Base-by-base conservation (phyloP, 2,888 invertebrate species). In the Coronaproctus castanopsis region DNA sequence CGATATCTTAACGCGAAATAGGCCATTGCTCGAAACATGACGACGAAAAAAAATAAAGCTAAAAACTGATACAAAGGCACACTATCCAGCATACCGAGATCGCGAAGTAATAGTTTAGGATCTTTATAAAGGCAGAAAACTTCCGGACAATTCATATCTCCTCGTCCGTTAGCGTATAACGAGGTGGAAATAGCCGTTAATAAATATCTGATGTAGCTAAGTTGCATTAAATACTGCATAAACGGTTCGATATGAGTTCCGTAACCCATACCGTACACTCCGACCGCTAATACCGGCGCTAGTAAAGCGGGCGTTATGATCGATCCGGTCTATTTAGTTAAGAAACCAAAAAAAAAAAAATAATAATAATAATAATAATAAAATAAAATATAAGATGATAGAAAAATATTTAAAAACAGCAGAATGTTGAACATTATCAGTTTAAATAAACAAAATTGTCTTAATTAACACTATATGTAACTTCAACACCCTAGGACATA, bases 171-270 rank as follows among this genome's bases (percentile, higher is more conserved):
- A 62, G 81, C 81, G 61, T 85, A 75, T 0, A 83, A 71, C 1
- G 76, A 66, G 1, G 69, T 74, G 65, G 73, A 78, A 54, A 69
- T 66, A 10, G 83, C 84, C 5, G 81, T 77, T 58, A 85, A 74
- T 0, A 82, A 80, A 67, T 80, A 85, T 57, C 85, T 77, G 20
- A 85, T 74, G 69, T 80, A 87, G 1, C 79, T 79, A 2, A 73
- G 67, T 0, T 75, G 72, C 78, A 80, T 80, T 0, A 80, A 66
- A 0, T 73, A 68, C 62, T 69, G 72, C 79, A 80, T 80, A 21
- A 70, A 65, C 1, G 73, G 69, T 69, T 78, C 77, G 24, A 80
- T 77, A 61, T 66, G 67, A 1, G 73, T 70, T 1, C 78, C 78
- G 65, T 78, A 80, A 10, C 81, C 81, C 76, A 81, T 77, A 1